Conservation (phyloP, 2,113 vertebrate genomes). For the rat (Rattus norvegicus) region DNA sequence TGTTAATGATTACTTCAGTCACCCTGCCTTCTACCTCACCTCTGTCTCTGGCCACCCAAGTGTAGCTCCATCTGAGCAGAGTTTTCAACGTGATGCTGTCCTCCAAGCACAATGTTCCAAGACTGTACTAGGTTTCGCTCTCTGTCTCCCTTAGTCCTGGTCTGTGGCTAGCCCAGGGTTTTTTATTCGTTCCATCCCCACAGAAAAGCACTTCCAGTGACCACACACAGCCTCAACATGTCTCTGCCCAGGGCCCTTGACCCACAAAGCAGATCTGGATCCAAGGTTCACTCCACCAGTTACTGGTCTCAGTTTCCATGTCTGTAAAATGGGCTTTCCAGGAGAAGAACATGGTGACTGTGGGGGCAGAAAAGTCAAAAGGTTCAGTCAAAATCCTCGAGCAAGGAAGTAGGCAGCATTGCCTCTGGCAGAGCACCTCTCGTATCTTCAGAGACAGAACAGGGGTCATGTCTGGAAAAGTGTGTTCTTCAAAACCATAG, state of each 20-base stretch:
- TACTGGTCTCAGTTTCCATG: background rate
- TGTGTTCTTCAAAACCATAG: too few species aligned
- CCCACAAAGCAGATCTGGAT: background rate
- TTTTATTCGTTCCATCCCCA: background rate
- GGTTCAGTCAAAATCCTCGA: background rate
- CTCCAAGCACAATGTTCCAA: background rate
- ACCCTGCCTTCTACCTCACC: background rate
- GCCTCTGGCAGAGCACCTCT: background rate
- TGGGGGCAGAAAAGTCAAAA: background rate
- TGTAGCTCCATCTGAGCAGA: background rate
- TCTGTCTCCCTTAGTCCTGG: too few species aligned
- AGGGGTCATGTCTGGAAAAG: background rate
- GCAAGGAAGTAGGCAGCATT: background rate
- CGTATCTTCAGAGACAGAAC: background rate
- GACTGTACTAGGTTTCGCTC: background rate
- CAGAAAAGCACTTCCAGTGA: background rate
- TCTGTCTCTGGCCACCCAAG: background rate
- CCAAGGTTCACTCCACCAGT: background rate
- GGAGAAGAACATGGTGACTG: background rate
- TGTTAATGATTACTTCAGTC: background rate
- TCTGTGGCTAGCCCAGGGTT: background rate
- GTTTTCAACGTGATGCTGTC: background rate
- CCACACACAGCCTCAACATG: background rate
- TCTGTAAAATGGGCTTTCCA: slow-evolving; percentile 17
- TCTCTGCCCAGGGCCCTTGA: background rate